These are phyloP conservation scores for Rosalia funebris DNA, from an alignment of 2,888 invertebrate genomes.

Conservation along the genomic window DNA sequence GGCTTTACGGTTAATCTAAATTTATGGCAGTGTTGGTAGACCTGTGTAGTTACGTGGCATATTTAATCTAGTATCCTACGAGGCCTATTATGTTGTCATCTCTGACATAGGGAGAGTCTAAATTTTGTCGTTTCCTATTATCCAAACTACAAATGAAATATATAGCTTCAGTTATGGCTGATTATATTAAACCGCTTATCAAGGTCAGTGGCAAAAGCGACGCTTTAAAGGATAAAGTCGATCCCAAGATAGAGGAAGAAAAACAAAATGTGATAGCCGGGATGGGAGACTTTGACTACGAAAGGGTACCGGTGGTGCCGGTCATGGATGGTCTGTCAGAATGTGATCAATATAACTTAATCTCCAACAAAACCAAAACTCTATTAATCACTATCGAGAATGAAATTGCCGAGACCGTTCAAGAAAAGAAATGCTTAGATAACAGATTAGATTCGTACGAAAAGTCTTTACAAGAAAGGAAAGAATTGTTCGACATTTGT, in stretches of 20 bases:
- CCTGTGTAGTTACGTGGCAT: no score
- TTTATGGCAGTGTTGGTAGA: no score
- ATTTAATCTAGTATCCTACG: no score
- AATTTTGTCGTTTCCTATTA: slow-evolving; percentile 25
- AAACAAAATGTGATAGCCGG: slow-evolving; percentile 25
- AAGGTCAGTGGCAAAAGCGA: slow-evolving; percentile 1
- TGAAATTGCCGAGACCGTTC: slow-evolving; percentile 40
- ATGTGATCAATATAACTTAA: slow-evolving; percentile 32
- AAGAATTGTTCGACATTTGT: slow-evolving; percentile 34
- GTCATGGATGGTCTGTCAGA: slow-evolving; percentile 22
- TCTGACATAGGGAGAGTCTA: slow-evolving; percentile 12
- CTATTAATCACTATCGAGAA: slow-evolving; percentile 38
- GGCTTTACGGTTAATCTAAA: no score
- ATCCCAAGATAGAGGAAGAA: slow-evolving; percentile 10
- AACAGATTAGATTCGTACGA: slow-evolving; percentile 24
- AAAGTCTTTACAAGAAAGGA: slow-evolving; percentile 30
- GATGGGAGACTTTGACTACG: slow-evolving; percentile 41
- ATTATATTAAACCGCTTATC: slow-evolving; percentile 34
- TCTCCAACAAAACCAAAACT: slow-evolving; percentile 35
- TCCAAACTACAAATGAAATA: slow-evolving; percentile 33
- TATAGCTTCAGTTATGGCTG: slow-evolving; percentile 32
- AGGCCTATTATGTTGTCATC: slow-evolving; percentile 1
- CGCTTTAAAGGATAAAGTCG: slow-evolving; percentile 3
- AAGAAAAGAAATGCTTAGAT: slow-evolving; percentile 29
- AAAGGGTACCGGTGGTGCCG: slow-evolving; percentile 10